Evolutionary conservation across 92 coral and sea anemone species (phyloP).

Genomic region (Epizoanthus rinbou): DNA sequence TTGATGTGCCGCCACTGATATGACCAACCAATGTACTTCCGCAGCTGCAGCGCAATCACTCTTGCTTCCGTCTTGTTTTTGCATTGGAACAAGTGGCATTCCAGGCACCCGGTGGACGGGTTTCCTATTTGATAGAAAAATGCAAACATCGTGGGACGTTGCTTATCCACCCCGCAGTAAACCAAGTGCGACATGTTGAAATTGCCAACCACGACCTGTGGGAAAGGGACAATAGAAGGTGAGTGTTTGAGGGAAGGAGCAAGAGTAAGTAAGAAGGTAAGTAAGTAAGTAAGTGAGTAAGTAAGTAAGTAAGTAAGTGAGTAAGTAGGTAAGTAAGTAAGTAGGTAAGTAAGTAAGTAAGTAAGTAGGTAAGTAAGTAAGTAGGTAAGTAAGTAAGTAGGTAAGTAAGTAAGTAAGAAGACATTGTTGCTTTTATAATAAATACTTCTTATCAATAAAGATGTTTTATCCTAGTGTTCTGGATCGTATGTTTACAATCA

Average conservation of each 20-base stretch:
- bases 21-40: background rate
- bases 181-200: background rate
- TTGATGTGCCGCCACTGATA: background rate
- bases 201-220: background rate
- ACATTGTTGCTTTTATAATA: too few species aligned
- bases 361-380: too few species aligned
- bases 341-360: too few species aligned
- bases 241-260: background rate
- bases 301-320: too few species aligned
- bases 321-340: too few species aligned
- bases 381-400: too few species aligned
- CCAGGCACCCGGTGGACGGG: conserved; percentile 8
- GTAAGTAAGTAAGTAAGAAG: too few species aligned
- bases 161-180: conserved; percentile 12
- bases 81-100: conserved; percentile 11
- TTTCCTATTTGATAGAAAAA: conserved; percentile 9
- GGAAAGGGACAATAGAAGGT: background rate
- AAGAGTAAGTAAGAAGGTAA: too few species aligned
- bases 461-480: too few species aligned
- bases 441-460: too few species aligned
- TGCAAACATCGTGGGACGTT: background rate
- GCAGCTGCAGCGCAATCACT: background rate
- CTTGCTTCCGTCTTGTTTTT: conserved; percentile 10
- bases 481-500: too few species aligned
- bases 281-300: too few species aligned